These are phyloP conservation scores for Choloepus hoffmanni DNA, from an alignment of 2,113 vertebrate genomes.

Conservation along the genomic window DNA sequence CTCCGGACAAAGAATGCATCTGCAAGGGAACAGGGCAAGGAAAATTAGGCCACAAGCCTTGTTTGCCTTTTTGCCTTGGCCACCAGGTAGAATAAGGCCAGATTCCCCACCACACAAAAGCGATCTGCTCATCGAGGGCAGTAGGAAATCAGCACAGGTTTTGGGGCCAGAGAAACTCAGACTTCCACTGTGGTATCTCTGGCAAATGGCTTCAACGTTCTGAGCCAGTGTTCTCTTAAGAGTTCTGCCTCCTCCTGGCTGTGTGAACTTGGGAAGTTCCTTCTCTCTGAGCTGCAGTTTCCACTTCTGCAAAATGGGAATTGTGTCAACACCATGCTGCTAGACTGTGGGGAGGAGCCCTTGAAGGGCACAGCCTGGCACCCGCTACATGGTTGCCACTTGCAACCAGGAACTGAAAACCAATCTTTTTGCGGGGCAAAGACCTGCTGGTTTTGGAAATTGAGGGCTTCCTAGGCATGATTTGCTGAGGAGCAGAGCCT, in stretches of 20 bases:
- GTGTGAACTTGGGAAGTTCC: background rate
- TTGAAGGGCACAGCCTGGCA: background rate
- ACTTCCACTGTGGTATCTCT: background rate
- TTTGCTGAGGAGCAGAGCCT: constrained; percentile 1
- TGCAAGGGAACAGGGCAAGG: background rate
- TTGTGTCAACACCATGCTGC: background rate
- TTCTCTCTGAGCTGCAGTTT: background rate
- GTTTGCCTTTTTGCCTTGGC: constrained; percentile 10
- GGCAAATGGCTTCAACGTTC: background rate
- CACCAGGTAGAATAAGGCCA: background rate
- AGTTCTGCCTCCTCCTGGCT: background rate
- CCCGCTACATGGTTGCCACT: fast-evolving
- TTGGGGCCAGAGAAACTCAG: background rate
- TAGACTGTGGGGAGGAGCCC: background rate
- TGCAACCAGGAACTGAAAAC: background rate
- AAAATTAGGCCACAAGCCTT: background rate
- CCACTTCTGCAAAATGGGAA: background rate
- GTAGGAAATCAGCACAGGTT: background rate
- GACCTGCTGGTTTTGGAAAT: background rate
- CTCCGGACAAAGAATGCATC: fast-evolving
- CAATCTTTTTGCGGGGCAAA: background rate
- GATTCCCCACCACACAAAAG: background rate
- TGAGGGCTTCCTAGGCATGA: background rate
- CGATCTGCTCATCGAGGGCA: background rate
- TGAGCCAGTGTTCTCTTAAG: background rate